Base-by-base conservation (phyloP, 2,113 vertebrate species). In the Archocentrus centrarchus region DNA sequence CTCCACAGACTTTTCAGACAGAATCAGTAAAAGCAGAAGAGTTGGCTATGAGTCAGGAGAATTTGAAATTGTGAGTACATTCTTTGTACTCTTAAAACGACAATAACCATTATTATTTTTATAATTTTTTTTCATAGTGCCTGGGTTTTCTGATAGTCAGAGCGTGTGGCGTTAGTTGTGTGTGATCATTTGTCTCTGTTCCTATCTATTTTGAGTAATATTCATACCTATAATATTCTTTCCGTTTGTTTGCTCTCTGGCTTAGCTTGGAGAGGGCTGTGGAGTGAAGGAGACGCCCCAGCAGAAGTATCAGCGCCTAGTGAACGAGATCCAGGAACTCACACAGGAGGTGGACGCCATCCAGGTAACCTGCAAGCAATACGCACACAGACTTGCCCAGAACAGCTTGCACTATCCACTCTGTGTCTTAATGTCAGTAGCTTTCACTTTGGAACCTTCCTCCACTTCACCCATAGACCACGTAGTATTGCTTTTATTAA, bases 41-140 rank as follows among this genome's bases (percentile, higher is more conserved):
- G 97, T 97, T 8, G 98, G 98, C 20, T 98, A 99, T 3, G 97
- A 98, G 93, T 97, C 98, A 1, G 98, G 97, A 64, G 97, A 98
- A 15, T 99, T 96, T 73, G 98, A 99, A 94, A 97, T 99, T 7
- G 98, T 99, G 81, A 96, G 96, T 96, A 83, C 14, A 63, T 63
- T 81, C 37, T 64, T 77, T n/a, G 57, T 60, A 15, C 59, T 77
- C 41, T 64, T 30, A 68, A 68, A 68, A 68, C 50, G 0, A 50
- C 7, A 11, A 4, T 44, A 57, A 9, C n/a, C 53, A 5, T 35
- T 35, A 6, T 35, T 14, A 66, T 3, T 20, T 24, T 75, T 20
- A 62, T 17, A 44, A n/a, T 77, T 61, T 59, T 58, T 78, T 59
- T 14, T 55, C 27, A 53, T 1, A 2, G 32, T 81, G 14, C 32